Base-by-base conservation (phyloP, 2,888 invertebrate species). In the Actias luna region DNA sequence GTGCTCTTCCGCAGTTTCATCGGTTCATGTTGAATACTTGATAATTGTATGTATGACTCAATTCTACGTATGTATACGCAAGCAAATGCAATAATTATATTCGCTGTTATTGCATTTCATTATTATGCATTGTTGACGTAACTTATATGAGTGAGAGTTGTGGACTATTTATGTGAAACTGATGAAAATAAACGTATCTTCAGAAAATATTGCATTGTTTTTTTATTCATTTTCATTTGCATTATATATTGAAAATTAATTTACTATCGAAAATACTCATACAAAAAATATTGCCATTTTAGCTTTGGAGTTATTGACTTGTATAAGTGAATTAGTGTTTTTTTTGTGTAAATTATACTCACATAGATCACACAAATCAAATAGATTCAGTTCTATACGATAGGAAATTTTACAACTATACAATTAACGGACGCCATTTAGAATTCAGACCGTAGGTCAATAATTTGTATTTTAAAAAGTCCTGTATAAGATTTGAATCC, bases 21-120 rank as follows among this genome's bases (percentile, higher is more conserved):
- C 55, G 29, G 12, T 55, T 8, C 55, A 55, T 16, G 29, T n/a
- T 59, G 59, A 59, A 59, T 35, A 36, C 59, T 59, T 59, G 18
- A 36, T 59, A 10, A 25, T n/a, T n/a, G n/a, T n/a, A n/a, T 27
- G 39, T 59, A 59, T 59, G 59, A 59, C 59, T 59, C 39, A 27
- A 25, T 59, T 5, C 39, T n/a, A 8, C 29, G 55, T 55, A 8
- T 55, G 55, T 55, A 29, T 29, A 55, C 55, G 29, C 10, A 55
- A 50, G 46, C 46, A 3, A 22, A 12, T 50, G 46, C 25, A 50
- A 50, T 50, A 25, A 25, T 50, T 50, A 25, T 50, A 25, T 50
- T 50, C 46, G 12, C 2, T 25, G 22, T 50, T 50, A 50, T 25
- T 50, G 46, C 22, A 50, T 50, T 50, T 50, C 46, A 50, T 50